Conservation (phyloP, 2,888 invertebrate species). For the Drosophila niveifrons region DNA sequence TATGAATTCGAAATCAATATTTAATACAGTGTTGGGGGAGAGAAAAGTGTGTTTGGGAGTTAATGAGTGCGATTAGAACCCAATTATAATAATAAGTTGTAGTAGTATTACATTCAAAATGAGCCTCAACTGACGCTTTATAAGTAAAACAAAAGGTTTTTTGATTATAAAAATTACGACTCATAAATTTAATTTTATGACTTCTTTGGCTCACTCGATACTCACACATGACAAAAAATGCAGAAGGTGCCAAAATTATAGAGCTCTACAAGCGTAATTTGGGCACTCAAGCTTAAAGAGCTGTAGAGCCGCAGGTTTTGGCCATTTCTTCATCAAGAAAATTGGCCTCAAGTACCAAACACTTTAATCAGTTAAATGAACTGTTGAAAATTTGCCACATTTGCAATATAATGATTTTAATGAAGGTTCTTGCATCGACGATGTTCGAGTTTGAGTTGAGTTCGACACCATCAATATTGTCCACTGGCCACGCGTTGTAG, state of each 20-base stretch:
- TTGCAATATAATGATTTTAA: slow-evolving; percentile 67
- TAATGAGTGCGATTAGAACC: slow-evolving; percentile 73
- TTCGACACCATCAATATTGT: slow-evolving; percentile 14
- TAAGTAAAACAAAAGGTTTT: slow-evolving; percentile 44
- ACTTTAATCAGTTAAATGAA: slow-evolving; percentile 81
- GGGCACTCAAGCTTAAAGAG: slow-evolving; percentile 58
- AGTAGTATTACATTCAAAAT: slow-evolving; percentile 2
- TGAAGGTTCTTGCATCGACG: slow-evolving; percentile 35
- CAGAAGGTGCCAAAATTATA: slow-evolving; percentile 72
- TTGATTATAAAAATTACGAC: slow-evolving; percentile 74
- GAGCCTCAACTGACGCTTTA: slow-evolving; percentile 35
- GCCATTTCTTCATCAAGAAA: slow-evolving; percentile 60
- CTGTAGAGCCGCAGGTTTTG: slow-evolving; percentile 19
- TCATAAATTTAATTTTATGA: slow-evolving; percentile 81
- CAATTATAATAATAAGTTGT: slow-evolving; percentile 65
- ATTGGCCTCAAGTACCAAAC: slow-evolving; percentile 54
- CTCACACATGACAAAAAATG: slow-evolving; percentile 12
- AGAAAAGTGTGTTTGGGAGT: slow-evolving; percentile 5
- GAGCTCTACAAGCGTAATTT: slow-evolving; percentile 54
- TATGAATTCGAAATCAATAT: background rate
- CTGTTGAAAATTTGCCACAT: slow-evolving; percentile 80
- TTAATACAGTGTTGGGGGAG: background rate
- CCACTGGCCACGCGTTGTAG: slow-evolving; percentile 56
- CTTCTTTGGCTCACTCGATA: slow-evolving; percentile 48
- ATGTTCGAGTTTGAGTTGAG: no score